Conservation (phyloP, 2,113 vertebrate genomes). For the Bos indicus region DNA sequence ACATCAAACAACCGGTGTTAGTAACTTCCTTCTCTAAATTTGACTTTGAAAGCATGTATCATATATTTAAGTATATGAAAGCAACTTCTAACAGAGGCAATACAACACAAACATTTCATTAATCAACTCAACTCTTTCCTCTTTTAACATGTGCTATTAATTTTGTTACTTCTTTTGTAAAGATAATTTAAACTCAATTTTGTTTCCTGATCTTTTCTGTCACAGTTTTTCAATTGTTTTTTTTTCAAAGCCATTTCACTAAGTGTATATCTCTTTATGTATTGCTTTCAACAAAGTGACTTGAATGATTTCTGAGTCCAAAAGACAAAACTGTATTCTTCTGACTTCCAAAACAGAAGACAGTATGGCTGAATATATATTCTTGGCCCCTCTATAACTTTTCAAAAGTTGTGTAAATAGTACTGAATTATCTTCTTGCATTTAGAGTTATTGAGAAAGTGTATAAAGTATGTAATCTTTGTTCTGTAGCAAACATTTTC, state of each 20-base stretch:
- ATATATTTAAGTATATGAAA: neutral
- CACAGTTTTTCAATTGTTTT: neutral
- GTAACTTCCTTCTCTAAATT: neutral
- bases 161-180: neutral
- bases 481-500: neutral
- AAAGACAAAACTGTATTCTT: neutral
- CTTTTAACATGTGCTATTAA: neutral
- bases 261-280: neutral
- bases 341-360: neutral
- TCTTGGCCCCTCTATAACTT: neutral
- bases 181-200: neutral
- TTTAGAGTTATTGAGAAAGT: neutral
- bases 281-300: neutral
- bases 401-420: neutral
- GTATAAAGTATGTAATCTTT: neutral
- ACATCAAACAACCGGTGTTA: no score
- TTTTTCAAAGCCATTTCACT: neutral
- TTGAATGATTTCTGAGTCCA: neutral
- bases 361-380: neutral
- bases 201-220: neutral
- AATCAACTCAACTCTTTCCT: neutral
- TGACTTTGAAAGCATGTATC: neutral
- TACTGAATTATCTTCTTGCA: neutral
- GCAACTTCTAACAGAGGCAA: neutral
- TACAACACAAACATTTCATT: neutral